Evolutionary conservation across 2,113 vertebrate genomes (phyloP).

Genomic region (Epinephelus cyanopodus): DNA sequence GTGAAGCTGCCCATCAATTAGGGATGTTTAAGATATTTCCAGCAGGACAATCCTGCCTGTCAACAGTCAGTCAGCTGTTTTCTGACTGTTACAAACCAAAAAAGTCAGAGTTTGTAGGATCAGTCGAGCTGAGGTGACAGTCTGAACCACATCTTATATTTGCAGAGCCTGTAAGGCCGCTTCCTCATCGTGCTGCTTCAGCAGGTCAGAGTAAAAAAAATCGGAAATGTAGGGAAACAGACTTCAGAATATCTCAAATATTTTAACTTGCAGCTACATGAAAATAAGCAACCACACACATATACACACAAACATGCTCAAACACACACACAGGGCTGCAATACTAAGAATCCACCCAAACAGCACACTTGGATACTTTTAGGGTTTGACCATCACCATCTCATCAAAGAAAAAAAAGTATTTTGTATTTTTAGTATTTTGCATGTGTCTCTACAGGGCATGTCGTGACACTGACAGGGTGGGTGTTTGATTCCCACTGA

Average conservation of each 20-base stretch:
- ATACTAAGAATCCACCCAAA: neutral
- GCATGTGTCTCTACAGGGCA: neutral
- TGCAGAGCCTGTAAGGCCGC: neutral
- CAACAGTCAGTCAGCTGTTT: constrained; percentile 15
- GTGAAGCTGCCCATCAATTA: constrained; percentile 2
- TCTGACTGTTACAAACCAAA: neutral
- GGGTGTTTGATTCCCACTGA: neutral
- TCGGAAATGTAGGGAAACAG: neutral
- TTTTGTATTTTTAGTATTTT: neutral
- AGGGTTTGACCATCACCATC: neutral
- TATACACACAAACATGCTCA: neutral
- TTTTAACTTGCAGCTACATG: neutral
- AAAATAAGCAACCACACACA: neutral
- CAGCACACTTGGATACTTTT: neutral
- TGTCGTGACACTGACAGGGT: neutral
- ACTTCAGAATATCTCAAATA: neutral
- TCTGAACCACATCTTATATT: neutral
- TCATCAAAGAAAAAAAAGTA: neutral
- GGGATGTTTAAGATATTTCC: constrained; percentile 17
- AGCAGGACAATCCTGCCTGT: constrained; percentile 1
- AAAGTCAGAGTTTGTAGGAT: constrained; percentile 19
- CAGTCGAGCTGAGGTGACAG: neutral
- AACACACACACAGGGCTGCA: neutral
- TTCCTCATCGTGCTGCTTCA: neutral
- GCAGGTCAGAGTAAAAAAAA: neutral